Conservation (phyloP, 2,113 vertebrate species). For the Gopherus evgoodei region DNA sequence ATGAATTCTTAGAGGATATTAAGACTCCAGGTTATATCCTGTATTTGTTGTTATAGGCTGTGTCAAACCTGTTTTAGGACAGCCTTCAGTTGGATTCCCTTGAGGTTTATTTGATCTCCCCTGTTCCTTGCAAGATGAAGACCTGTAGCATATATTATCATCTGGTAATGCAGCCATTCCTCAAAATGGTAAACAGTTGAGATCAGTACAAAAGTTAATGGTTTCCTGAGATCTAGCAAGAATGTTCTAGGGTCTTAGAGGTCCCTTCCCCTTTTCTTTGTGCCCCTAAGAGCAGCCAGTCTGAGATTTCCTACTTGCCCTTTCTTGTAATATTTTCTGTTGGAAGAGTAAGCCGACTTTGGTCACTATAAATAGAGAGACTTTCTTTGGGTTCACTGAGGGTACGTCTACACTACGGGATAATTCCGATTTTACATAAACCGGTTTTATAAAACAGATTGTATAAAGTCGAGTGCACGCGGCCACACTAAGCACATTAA, state of each 20-base stretch:
- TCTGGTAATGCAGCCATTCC: constrained; percentile 11
- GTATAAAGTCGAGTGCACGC: too few relatives aligned
- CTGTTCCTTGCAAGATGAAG: constrained; percentile 49
- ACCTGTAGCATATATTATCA: neutral
- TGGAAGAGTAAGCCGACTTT: neutral
- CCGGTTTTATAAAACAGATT: too few relatives aligned
- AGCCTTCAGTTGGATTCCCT: constrained; percentile 41
- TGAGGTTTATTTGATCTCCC: constrained; percentile 41
- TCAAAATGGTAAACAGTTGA: constrained; percentile 38
- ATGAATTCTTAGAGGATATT: constrained; percentile 45
- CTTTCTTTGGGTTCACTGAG: neutral
- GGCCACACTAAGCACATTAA: too few relatives aligned
- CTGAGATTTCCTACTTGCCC: neutral
- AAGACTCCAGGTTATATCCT: constrained; percentile 47
- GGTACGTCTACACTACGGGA: too few relatives aligned
- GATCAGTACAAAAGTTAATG: constrained; percentile 31
- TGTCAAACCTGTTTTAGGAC: constrained; percentile 46
- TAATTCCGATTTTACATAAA: too few relatives aligned
- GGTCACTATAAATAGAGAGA: neutral
- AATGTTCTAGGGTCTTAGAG: neutral
- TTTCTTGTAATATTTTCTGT: neutral
- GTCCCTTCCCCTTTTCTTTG: neutral
- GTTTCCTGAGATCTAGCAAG: constrained; percentile 15
- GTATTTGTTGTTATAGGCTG: constrained; percentile 10
- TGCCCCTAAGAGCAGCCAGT: neutral